Conservation (phyloP, 1,140 invertebrate species). For the Meloidogyne hapla region DNA sequence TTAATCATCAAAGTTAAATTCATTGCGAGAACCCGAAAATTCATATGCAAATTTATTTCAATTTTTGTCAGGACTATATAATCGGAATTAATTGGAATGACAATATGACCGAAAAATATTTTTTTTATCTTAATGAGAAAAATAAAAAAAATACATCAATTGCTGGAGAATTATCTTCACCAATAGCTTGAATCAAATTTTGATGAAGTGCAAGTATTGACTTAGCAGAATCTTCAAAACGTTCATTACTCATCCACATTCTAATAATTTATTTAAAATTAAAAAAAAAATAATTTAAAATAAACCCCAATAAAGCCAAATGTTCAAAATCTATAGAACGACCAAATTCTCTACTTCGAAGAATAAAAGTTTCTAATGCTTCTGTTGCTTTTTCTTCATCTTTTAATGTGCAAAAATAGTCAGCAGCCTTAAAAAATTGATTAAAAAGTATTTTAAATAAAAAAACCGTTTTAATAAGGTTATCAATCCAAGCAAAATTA, state of each 20-base stretch:
- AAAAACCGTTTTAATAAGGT: constrained; percentile 53
- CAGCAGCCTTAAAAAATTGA: constrained; percentile 42
- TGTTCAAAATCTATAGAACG: constrained; percentile 41
- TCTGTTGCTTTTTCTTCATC: constrained; percentile 61
- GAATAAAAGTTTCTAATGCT: constrained; percentile 54
- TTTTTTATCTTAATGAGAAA: background rate
- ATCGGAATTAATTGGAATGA: too few species aligned
- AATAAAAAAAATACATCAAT: constrained; percentile 31
- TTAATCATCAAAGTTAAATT: too few species aligned
- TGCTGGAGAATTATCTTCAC: constrained; percentile 20
- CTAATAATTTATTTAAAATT: constrained; percentile 32
- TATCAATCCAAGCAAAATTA: constrained; percentile 53
- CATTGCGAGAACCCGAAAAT: too few species aligned
- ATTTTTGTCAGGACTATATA: too few species aligned
- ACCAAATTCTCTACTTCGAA: constrained; percentile 52
- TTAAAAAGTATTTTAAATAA: constrained; percentile 1
- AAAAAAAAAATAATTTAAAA: background rate
- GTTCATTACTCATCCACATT: constrained; percentile 44
- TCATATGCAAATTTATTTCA: too few species aligned
- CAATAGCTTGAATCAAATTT: constrained; percentile 36
- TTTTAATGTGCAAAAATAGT: constrained; percentile 56
- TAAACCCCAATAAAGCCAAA: constrained; percentile 35
- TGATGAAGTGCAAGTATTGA: constrained; percentile 53
- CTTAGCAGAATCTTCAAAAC: constrained; percentile 48
- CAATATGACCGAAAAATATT: too few species aligned